Evolutionary conservation across 1,140 invertebrate species (phyloP).

Genomic region (Cherax destructor): DNA sequence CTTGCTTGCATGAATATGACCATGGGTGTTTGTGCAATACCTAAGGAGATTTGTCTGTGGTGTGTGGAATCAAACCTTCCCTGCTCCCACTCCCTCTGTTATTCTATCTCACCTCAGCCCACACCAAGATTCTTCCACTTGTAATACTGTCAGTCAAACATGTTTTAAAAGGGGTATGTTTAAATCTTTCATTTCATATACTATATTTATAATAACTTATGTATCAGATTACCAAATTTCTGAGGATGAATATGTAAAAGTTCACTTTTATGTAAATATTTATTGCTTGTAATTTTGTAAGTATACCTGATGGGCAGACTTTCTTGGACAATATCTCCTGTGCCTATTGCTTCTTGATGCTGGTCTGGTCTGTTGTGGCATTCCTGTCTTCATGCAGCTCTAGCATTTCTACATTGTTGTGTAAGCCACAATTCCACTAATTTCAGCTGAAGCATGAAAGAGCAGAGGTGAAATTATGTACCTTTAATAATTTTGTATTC

Average conservation of each 20-base stretch:
- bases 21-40: slow-evolving; percentile 10
- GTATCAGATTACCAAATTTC: too few relatives aligned
- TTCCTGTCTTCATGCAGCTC: neutral
- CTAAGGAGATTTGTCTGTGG: neutral
- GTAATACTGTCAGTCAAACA: neutral
- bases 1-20: neutral
- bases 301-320: neutral
- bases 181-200: too few relatives aligned
- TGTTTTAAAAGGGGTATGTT: too few relatives aligned
- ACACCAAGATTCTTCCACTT: neutral
- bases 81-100: neutral
- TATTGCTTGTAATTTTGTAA: neutral
- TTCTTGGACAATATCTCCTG: neutral
- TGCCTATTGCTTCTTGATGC: neutral
- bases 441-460: neutral
- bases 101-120: neutral
- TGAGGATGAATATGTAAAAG: neutral
- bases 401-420: neutral
- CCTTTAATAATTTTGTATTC: neutral
- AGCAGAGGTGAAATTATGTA: neutral
- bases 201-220: too few relatives aligned
- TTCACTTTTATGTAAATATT: neutral
- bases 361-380: neutral
- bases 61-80: neutral
- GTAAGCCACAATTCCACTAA: neutral